phyloP scores from a whole-genome alignment of 2,113 vertebrate genomes.

The Lophochroa leadbeateri region DNA sequence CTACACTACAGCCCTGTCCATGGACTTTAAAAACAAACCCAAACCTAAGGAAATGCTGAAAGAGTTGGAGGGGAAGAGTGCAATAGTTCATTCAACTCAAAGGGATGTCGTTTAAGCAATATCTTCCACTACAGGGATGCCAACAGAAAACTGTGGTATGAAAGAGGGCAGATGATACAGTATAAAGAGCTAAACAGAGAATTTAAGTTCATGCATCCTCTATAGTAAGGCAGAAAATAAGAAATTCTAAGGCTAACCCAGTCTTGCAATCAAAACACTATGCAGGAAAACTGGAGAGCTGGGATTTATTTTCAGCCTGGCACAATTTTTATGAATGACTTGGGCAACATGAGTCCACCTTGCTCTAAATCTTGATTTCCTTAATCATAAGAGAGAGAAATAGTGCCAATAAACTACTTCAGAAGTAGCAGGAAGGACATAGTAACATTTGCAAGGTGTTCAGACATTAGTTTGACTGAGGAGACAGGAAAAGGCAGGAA shows the following conservation, averaged over 20 bases:
- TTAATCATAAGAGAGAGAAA: neutral
- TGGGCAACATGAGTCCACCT: neutral
- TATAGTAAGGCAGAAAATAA: neutral
- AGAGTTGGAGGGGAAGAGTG: neutral
- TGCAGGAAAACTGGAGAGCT: neutral
- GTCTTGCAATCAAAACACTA: neutral
- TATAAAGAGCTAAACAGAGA: neutral
- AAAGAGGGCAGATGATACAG: neutral
- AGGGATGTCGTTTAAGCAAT: neutral
- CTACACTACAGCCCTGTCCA: neutral
- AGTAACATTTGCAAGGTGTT: neutral
- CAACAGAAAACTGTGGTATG: neutral
- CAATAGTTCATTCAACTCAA: neutral
- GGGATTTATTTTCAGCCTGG: neutral
- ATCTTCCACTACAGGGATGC: neutral
- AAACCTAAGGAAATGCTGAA: neutral
- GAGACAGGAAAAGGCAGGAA: neutral
- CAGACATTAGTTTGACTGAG: neutral
- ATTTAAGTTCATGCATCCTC: neutral
- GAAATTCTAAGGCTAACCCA: neutral
- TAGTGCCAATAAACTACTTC: neutral
- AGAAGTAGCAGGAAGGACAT: neutral
- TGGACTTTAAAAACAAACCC: neutral
- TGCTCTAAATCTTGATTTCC: constrained; percentile 6
- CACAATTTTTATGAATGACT: neutral